Base-by-base conservation (phyloP, 2,113 vertebrate genomes). In the Clinocottus analis region DNA sequence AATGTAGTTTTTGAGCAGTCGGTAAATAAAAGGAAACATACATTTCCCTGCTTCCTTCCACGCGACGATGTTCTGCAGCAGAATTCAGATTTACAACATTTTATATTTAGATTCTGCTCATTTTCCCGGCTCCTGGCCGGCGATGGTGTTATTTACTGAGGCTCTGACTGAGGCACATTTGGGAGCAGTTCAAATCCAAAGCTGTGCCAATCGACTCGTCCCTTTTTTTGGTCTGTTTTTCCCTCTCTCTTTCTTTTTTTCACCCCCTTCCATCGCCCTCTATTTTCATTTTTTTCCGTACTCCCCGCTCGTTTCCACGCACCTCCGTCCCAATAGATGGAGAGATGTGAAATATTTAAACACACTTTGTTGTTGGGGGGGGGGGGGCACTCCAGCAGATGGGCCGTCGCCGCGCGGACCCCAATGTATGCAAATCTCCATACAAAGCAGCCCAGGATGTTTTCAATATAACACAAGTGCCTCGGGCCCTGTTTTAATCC, bases 401-500 rank as follows among this genome's bases (percentile, higher is more conserved):
- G 97, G 97, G 96, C 92, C 89, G 88, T 92, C 87, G 89, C 94
- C 93, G 95, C 94, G 95, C 92, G 95, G 93, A 95, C 95, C 94
- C 94, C 94, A 79, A 88, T 93, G 94, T 95, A 95, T 98, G 96
- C 92, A 95, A 97, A 97, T 96, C 95, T 97, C 93, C 91, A 95
- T 96, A 96, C 96, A 96, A 96, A 97, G 96, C 95, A 96, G 95
- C 95, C 95, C 92, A 94, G 97, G 96, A 96, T 96, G 96, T 96
- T 97, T 97, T 97, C 95, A 97, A 96, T 97, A 96, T 95, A 96
- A 91, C 95, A 94, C 95, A 90, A 95, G 95, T 90, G 98, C 98
- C 98, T 96, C 95, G 21, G 97, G 98, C 96, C 96, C 90, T 95
- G 96, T 97, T 97, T 95, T 96, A 97, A 96, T 97, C 97, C 96